A percentile compares a stretch with the other conserved stretches of the same genome.
Conservation (phyloP, 2,888 invertebrate species). For the Orthosia incerta region DNA sequence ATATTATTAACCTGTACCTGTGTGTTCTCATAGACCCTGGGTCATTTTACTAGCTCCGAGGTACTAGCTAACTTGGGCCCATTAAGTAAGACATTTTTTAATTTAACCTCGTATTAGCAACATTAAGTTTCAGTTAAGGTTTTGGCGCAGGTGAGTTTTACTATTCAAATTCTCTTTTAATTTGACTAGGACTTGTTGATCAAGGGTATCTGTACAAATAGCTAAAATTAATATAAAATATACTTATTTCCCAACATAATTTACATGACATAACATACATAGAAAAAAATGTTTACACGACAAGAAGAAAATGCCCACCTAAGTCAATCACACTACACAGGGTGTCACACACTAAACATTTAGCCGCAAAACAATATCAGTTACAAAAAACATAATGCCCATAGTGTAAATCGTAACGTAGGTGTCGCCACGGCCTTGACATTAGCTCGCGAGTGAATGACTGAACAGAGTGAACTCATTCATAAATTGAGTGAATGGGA, state of each 20-base stretch:
- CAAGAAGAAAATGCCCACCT: neutral
- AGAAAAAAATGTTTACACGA: no score
- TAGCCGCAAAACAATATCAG: neutral
- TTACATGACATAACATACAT: neutral
- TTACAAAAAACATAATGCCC: conserved; percentile 26
- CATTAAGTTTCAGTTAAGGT: no score
- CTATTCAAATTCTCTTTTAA: neutral
- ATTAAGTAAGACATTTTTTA: no score
- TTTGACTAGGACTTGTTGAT: neutral
- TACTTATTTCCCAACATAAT: neutral
- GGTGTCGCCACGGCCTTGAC: conserved; percentile 65
- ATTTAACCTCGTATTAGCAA: no score
- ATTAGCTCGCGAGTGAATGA: conserved; percentile 62
- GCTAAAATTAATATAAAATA: no score
- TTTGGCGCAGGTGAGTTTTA: no score
- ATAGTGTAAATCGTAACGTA: conserved; percentile 46
- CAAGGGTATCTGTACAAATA: neutral
- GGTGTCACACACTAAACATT: neutral
- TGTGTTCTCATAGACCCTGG: no score
- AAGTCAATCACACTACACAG: neutral
- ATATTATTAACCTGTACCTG: no score
- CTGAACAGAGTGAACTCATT: conserved; percentile 67
- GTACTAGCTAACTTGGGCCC: no score
- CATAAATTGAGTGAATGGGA: conserved; percentile 74
- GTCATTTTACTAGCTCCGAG: no score